Evolutionary conservation across 2,797 vertebrate genomes (phyloP).

Genomic region (Coregonus suidteri): DNA sequence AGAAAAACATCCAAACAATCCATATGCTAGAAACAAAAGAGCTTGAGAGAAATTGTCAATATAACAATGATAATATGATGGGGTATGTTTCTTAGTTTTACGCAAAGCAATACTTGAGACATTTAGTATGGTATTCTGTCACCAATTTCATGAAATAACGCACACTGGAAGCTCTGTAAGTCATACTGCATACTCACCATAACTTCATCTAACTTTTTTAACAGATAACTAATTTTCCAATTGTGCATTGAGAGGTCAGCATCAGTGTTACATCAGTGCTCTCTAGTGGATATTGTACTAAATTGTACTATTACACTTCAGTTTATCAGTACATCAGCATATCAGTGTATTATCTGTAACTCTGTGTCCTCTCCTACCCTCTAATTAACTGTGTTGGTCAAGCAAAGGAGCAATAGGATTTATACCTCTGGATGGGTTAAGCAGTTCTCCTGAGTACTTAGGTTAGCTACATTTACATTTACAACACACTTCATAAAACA

Average conservation of each 20-base stretch:
- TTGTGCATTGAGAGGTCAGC: neutral
- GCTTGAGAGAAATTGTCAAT: slow-evolving; percentile 1
- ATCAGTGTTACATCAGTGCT: slow-evolving; percentile 8
- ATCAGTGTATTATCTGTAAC: neutral
- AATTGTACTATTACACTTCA: neutral
- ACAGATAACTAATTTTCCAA: neutral
- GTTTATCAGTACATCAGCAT: neutral
- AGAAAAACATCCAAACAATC: neutral
- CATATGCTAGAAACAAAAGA: neutral
- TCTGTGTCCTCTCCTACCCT: too few species aligned
- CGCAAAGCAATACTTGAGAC: neutral
- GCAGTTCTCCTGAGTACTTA: neutral
- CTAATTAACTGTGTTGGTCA: neutral
- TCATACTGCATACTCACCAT: neutral
- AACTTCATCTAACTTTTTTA: neutral
- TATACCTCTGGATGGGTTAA: neutral
- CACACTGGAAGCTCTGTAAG: neutral
- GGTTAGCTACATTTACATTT: too few species aligned
- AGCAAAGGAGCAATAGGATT: neutral
- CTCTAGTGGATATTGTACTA: neutral
- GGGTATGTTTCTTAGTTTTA: neutral
- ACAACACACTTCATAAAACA: neutral
- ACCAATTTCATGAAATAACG: neutral
- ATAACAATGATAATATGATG: neutral
- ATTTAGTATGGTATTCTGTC: neutral